A percentile compares a stretch with the other conserved stretches of the same genome.
Evolutionary conservation across 2,113 vertebrate genomes (phyloP).

Genomic region (Gallinago media): DNA sequence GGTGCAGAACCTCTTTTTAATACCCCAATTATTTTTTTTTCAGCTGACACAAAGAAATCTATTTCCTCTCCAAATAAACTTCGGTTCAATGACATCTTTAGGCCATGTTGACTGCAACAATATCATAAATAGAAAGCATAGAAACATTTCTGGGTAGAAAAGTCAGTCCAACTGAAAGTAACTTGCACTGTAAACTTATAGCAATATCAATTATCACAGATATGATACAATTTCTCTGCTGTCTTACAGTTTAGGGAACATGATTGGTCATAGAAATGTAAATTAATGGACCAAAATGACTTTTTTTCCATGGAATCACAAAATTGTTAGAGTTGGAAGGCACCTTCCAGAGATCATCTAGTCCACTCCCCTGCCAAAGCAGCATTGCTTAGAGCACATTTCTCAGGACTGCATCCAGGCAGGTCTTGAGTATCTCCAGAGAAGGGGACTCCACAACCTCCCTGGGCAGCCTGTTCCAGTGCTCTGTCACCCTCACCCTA

Average conservation of each 20-base stretch:
- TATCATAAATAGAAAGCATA: background rate
- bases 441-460: too few relatives aligned
- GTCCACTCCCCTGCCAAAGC: too few relatives aligned
- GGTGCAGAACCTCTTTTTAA: background rate
- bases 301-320: background rate
- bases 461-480: too few relatives aligned
- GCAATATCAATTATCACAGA: background rate
- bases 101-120: background rate
- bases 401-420: too few relatives aligned
- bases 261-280: background rate
- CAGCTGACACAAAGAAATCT: background rate
- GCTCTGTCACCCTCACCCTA: too few relatives aligned
- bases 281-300: background rate
- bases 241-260: background rate
- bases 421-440: too few relatives aligned
- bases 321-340: too few relatives aligned
- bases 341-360: too few relatives aligned
- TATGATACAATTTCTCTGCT: background rate
- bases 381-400: too few relatives aligned
- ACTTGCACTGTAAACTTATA: background rate
- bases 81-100: rapidly evolving
- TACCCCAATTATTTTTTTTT: rapidly evolving
- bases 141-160: background rate
- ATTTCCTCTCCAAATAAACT: background rate
- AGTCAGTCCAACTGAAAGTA: background rate